Conservation (phyloP, 1,140 invertebrate species). For the Polypedilum vanderplanki region DNA sequence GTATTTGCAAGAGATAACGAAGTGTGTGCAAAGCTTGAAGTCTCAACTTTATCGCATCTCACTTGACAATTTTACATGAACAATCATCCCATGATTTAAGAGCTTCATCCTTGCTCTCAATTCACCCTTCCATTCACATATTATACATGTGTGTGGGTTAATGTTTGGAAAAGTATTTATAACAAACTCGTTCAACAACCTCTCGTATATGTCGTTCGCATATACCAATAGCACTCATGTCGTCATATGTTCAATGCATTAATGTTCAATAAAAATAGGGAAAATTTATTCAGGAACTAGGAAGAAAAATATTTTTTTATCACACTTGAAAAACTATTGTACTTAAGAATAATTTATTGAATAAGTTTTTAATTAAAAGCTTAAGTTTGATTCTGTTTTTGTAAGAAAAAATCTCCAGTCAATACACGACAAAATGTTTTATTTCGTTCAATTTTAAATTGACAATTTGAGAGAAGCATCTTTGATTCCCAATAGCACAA, state of each 20-base stretch:
- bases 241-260: slow-evolving; percentile 10
- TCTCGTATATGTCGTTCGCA: background rate
- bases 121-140: background rate
- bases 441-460: background rate
- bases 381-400: background rate
- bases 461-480: background rate
- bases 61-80: background rate
- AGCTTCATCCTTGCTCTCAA: slow-evolving; percentile 6
- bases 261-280: slow-evolving; percentile 23
- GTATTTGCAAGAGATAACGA: background rate
- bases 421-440: background rate
- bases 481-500: background rate
- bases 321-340: background rate
- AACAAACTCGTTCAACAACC: slow-evolving; percentile 24
- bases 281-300: background rate
- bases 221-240: background rate
- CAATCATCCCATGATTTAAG: slow-evolving; percentile 26
- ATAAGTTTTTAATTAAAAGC: slow-evolving; percentile 28
- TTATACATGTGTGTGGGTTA: background rate
- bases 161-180: background rate
- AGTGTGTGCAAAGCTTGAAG: background rate
- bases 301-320: background rate
- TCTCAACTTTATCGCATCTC: slow-evolving; percentile 1
- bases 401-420: background rate
- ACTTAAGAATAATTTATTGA: slow-evolving; percentile 23